Evolutionary conservation across 2,797 vertebrate species (phyloP).

Genomic region (Synanceia verrucosa): DNA sequence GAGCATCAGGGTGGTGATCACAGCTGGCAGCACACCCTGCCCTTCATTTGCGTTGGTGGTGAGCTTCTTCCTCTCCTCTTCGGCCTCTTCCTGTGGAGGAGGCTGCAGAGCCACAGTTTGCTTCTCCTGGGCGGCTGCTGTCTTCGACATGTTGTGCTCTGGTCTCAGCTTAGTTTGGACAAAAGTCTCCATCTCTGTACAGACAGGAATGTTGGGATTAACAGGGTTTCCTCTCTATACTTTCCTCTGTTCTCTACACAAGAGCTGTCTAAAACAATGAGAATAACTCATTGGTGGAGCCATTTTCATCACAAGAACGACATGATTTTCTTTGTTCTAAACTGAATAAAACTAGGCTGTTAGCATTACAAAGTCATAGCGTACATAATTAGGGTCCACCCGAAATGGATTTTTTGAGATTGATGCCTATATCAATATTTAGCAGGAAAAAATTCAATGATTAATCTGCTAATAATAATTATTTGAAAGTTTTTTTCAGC

Average conservation of each 20-base stretch:
- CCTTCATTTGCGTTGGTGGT: slow-evolving; percentile 65
- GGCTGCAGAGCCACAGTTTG: slow-evolving; percentile 39
- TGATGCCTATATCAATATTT: too few species aligned
- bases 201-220: slow-evolving; percentile 43
- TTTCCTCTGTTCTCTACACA: too few species aligned
- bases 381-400: too few species aligned
- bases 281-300: too few species aligned
- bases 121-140: slow-evolving; percentile 54
- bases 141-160: slow-evolving; percentile 70
- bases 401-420: too few species aligned
- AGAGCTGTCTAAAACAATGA: too few species aligned
- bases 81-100: not conserved
- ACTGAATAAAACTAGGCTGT: too few species aligned
- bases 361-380: too few species aligned
- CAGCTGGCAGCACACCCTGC: slow-evolving; percentile 80
- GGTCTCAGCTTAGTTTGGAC: slow-evolving; percentile 86
- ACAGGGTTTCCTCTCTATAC: too few species aligned
- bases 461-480: too few species aligned
- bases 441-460: too few species aligned
- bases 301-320: not conserved
- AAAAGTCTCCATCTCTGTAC: slow-evolving; percentile 86
- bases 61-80: slow-evolving; percentile 74
- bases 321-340: not conserved
- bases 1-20: slow-evolving; percentile 91
- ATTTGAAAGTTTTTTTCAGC: too few species aligned